A percentile compares a stretch with the other conserved stretches of the same genome.
Evolutionary conservation across 2,888 invertebrate genomes (phyloP).

Genomic region (Vanessa cardui): DNA sequence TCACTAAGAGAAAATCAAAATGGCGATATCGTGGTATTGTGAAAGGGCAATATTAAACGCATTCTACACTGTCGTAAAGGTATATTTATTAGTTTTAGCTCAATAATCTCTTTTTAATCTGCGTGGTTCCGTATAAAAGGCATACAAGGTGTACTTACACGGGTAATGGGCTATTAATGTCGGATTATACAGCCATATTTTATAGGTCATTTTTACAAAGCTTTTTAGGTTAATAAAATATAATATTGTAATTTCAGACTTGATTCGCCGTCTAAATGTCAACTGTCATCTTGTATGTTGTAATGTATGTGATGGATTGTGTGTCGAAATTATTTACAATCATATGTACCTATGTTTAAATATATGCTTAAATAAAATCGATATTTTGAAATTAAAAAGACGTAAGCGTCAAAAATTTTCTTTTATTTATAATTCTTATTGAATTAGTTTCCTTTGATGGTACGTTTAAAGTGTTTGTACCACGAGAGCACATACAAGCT

Average conservation of each 20-base stretch:
- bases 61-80: conserved; percentile 54
- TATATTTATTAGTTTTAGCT: conserved; percentile 56
- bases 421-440: no score
- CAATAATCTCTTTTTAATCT: conserved; percentile 52
- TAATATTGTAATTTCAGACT: not conserved
- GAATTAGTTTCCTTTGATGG: no score
- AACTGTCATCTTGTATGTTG: no score
- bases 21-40: conserved; percentile 49
- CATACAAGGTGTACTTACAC: conserved; percentile 13
- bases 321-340: no score
- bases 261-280: no score
- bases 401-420: no score
- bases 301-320: no score
- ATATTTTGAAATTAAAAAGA: no score
- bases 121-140: conserved; percentile 10
- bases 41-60: conserved; percentile 62
- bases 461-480: no score
- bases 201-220: not conserved
- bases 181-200: conserved; percentile 9
- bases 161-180: conserved; percentile 10
- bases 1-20: conserved; percentile 50
- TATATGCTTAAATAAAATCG: no score
- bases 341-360: no score
- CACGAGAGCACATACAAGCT: no score
- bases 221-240: not conserved